Percentiles rank a stretch among this genome's conserved stretches.
Evolutionary conservation across 2,888 invertebrate genomes (phyloP).

Genomic region (Oxyscelio sp.): DNA sequence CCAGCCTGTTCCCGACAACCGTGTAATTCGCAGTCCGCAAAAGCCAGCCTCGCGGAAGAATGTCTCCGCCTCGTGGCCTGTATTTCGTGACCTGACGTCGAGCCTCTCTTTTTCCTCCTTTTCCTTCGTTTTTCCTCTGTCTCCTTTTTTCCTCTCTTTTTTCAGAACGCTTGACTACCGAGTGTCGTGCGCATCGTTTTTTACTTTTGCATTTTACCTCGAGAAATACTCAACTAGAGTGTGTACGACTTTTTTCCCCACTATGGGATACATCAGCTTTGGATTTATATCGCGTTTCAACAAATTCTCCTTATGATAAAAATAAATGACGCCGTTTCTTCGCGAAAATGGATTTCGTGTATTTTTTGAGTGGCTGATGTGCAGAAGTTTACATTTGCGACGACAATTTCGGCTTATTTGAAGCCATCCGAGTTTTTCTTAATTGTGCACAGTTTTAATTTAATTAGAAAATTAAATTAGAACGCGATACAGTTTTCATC

Average conservation of each 20-base stretch:
- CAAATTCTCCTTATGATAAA: constrained; percentile 41
- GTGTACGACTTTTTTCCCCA: constrained; percentile 39
- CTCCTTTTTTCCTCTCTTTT: neutral
- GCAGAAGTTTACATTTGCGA: no score
- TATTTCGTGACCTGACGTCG: constrained; percentile 63
- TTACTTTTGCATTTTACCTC: constrained; percentile 47
- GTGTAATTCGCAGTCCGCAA: constrained; percentile 86
- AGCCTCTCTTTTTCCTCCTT: constrained; percentile 36
- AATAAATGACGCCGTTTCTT: constrained; percentile 25
- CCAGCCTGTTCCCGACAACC: constrained; percentile 85
- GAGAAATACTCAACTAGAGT: constrained; percentile 58
- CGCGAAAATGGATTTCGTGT: constrained; percentile 22
- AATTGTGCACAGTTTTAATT: no score
- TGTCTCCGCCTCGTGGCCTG: constrained; percentile 77
- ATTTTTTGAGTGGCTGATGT: constrained; percentile 1
- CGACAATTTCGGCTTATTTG: constrained; percentile 1
- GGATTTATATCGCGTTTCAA: constrained; percentile 48
- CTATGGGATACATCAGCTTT: constrained; percentile 32
- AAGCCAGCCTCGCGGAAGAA: constrained; percentile 84
- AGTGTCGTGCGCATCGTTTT: constrained; percentile 35
- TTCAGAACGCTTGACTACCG: constrained; percentile 15
- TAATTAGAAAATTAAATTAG: no score
- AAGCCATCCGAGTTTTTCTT: no score
- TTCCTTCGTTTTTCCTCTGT: neutral
- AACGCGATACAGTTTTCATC: no score